phyloP scores from a whole-genome alignment of 2,888 invertebrate species.

The Drosophila infuscata region DNA sequence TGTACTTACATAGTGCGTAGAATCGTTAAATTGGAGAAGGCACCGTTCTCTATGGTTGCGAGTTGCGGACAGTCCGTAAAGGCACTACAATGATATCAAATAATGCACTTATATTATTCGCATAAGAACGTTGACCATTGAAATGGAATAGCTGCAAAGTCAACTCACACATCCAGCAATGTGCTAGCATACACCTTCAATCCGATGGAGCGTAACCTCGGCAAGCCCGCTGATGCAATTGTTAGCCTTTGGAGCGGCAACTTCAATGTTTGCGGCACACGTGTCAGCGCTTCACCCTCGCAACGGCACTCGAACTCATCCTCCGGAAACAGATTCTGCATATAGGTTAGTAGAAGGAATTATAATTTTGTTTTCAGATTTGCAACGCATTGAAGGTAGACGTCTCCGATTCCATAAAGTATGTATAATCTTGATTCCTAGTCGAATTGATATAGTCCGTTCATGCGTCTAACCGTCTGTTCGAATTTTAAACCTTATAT shows the following conservation, averaged over 20 bases:
- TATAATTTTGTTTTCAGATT: background rate
- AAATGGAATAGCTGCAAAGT: background rate
- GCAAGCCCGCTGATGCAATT: constrained; percentile 83
- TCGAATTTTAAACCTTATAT: too few species aligned
- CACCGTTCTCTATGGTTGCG: constrained; percentile 82
- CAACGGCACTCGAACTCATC: constrained; percentile 84
- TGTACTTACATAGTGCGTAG: constrained; percentile 78
- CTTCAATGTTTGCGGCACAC: constrained; percentile 83
- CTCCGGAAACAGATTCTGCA: constrained; percentile 53
- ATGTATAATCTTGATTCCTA: background rate
- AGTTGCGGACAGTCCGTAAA: constrained; percentile 82
- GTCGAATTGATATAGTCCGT: background rate
- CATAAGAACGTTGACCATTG: background rate
- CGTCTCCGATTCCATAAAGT: background rate
- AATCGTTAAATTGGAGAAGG: constrained; percentile 80
- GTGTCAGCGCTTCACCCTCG: constrained; percentile 81
- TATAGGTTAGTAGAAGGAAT: background rate
- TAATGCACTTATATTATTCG: background rate
- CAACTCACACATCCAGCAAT: constrained; percentile 83
- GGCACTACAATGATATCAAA: constrained; percentile 56
- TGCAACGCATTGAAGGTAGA: background rate
- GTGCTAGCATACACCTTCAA: constrained; percentile 81
- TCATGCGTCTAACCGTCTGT: background rate
- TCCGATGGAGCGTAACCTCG: constrained; percentile 81
- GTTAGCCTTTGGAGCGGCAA: constrained; percentile 82